phyloP scores from a whole-genome alignment of 2,888 invertebrate species.

The Cantharis lateralis region DNA sequence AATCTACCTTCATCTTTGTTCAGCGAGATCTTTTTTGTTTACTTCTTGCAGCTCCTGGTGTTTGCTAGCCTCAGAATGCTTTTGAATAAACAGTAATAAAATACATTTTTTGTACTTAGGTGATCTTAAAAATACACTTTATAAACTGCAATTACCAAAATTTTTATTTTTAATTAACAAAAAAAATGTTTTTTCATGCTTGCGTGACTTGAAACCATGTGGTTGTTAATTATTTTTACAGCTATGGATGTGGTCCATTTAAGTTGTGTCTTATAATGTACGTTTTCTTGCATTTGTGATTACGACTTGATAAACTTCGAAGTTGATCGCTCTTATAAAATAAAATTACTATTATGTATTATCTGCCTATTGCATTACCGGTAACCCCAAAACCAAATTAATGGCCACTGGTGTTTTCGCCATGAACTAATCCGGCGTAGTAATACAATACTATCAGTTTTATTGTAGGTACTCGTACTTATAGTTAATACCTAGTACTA shows the following conservation, averaged over 20 bases:
- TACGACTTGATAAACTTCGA: background rate
- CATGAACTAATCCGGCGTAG: background rate
- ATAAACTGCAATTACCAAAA: background rate
- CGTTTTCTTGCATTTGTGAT: background rate
- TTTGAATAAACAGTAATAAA: background rate
- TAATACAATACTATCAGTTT: background rate
- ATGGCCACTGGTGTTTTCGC: background rate
- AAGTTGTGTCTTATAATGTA: background rate
- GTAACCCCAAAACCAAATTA: background rate
- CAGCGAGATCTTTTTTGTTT: constrained; percentile 53
- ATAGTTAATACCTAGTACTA: background rate
- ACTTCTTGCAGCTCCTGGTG: constrained; percentile 56
- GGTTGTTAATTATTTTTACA: constrained; percentile 2
- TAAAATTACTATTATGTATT: background rate
- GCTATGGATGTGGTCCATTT: background rate
- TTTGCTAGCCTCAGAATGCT: constrained; percentile 52
- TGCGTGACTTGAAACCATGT: background rate
- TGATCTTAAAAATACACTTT: background rate
- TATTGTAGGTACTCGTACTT: background rate
- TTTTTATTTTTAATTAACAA: background rate
- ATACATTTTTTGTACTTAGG: background rate
- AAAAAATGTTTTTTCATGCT: background rate
- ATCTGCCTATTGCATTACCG: too few species aligned
- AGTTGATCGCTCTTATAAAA: background rate
- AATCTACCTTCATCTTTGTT: constrained; percentile 55